phyloP scores from a whole-genome alignment of 2,113 vertebrate genomes.

The Catagonus wagneri region DNA sequence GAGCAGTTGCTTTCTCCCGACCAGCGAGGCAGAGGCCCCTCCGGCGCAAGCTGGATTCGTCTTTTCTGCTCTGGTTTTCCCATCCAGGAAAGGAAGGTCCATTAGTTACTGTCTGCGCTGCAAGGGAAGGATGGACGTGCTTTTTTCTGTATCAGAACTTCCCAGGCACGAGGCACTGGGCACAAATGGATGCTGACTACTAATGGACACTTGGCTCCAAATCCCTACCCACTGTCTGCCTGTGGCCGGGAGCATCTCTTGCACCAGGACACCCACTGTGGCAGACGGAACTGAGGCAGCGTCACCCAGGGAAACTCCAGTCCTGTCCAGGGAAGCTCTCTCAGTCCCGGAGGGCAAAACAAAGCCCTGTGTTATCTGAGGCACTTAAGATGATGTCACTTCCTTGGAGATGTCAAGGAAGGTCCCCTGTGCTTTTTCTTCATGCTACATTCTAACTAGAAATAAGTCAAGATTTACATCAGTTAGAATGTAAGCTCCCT shows the following conservation, averaged over 20 bases:
- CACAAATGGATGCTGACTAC: not conserved
- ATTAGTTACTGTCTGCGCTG: constrained; percentile 61
- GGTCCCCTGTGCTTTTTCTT: not conserved
- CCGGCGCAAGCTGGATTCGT: constrained; percentile 8
- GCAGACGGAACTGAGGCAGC: not conserved
- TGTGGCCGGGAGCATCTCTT: not conserved
- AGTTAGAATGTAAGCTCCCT: not conserved
- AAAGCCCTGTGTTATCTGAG: not conserved
- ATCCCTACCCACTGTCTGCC: not conserved
- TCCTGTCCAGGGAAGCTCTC: not conserved
- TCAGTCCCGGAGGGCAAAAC: not conserved
- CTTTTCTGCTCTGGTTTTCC: constrained; percentile 13
- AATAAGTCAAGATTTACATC: not conserved
- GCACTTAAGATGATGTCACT: not conserved
- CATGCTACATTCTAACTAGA: not conserved
- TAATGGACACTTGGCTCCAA: not conserved
- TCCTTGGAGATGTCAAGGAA: not conserved
- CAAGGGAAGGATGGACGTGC: not conserved
- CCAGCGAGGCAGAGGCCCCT: not conserved
- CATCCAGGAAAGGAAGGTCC: not conserved
- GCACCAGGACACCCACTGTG: not conserved
- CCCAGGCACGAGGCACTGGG: not conserved
- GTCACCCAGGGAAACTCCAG: not conserved
- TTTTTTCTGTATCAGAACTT: constrained; percentile 32
- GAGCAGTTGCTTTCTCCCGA: constrained; percentile 11